Percentiles rank a stretch among this genome's conserved stretches.
Conservation (phyloP, 2,888 invertebrate species). For the Nineta flava region DNA sequence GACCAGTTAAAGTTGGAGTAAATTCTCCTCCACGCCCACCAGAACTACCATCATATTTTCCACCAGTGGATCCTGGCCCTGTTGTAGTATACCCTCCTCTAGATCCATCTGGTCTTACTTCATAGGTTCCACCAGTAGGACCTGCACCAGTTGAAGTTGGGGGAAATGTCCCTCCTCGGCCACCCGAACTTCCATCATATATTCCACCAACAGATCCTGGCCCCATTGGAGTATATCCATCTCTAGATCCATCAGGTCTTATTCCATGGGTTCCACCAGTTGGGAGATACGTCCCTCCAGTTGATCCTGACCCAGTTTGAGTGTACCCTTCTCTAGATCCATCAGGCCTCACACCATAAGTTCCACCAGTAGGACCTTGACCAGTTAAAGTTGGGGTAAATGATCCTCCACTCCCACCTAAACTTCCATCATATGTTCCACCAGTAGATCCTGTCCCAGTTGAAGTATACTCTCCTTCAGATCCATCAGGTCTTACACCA, state of each 20-base stretch:
- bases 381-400: slow-evolving; percentile 58
- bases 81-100: not conserved
- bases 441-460: too few relatives aligned
- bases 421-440: slow-evolving; percentile 43
- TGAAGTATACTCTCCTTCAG: too few relatives aligned
- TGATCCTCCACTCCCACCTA: slow-evolving; percentile 67
- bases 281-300: slow-evolving; percentile 24
- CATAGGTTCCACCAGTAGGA: too few relatives aligned
- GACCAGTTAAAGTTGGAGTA: slow-evolving; percentile 36
- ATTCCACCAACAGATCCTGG: too few relatives aligned
- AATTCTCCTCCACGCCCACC: slow-evolving; percentile 61
- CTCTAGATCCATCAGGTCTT: too few relatives aligned
- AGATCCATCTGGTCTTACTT: not conserved
- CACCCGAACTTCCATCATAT: too few relatives aligned
- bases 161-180: too few relatives aligned
- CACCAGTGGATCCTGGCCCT: not conserved
- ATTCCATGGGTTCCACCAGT: slow-evolving; percentile 56
- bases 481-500: slow-evolving; percentile 28
- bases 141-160: slow-evolving; percentile 14
- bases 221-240: too few relatives aligned
- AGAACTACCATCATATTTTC: slow-evolving; percentile 16
- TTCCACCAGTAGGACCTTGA: slow-evolving; percentile 50
- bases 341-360: slow-evolving; percentile 37
- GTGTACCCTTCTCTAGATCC: too few relatives aligned
- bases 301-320: too few relatives aligned